phyloP scores from a whole-genome alignment of 1,140 invertebrate genomes.

The Mamestra configurata region DNA sequence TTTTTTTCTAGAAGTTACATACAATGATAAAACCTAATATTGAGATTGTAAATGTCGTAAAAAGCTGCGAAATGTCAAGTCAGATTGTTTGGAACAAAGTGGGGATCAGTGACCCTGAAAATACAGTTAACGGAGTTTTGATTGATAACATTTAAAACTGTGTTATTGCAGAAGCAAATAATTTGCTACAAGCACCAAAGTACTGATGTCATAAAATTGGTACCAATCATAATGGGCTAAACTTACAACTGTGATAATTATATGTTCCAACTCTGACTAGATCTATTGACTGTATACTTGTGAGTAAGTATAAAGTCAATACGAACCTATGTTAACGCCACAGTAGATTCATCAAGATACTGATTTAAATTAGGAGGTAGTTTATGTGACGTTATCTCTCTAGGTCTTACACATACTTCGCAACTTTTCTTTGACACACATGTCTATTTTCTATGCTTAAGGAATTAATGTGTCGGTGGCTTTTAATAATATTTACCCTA shows the following conservation, averaged over 20 bases:
- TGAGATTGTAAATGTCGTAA: slow-evolving; percentile 85
- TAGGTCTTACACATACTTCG: slow-evolving; percentile 74
- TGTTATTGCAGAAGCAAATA: background rate
- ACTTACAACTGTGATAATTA: slow-evolving; percentile 60
- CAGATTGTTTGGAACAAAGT: slow-evolving; percentile 74
- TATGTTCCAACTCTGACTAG: slow-evolving; percentile 86
- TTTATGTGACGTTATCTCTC: slow-evolving; percentile 73
- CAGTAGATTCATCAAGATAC: slow-evolving; percentile 72
- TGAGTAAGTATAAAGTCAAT: slow-evolving; percentile 67
- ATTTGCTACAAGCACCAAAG: slow-evolving; percentile 47
- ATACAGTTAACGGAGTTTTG: slow-evolving; percentile 2
- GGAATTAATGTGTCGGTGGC: slow-evolving; percentile 88
- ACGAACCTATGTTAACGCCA: slow-evolving; percentile 67
- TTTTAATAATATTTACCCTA: slow-evolving; percentile 87
- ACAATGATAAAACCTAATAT: slow-evolving; percentile 81
- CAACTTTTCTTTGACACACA: slow-evolving; percentile 84
- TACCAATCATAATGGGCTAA: slow-evolving; percentile 54
- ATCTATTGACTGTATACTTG: slow-evolving; percentile 73
- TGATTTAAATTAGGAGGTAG: slow-evolving; percentile 87
- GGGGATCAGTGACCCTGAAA: slow-evolving; percentile 13
- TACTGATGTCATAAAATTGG: slow-evolving; percentile 26
- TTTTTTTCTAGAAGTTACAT: slow-evolving; percentile 80
- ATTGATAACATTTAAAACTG: slow-evolving; percentile 5
- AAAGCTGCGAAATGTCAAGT: slow-evolving; percentile 84
- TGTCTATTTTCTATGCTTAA: slow-evolving; percentile 87